Evolutionary conservation across 2,797 vertebrate genomes (phyloP).

Genomic region (Orestias chungarensis): DNA sequence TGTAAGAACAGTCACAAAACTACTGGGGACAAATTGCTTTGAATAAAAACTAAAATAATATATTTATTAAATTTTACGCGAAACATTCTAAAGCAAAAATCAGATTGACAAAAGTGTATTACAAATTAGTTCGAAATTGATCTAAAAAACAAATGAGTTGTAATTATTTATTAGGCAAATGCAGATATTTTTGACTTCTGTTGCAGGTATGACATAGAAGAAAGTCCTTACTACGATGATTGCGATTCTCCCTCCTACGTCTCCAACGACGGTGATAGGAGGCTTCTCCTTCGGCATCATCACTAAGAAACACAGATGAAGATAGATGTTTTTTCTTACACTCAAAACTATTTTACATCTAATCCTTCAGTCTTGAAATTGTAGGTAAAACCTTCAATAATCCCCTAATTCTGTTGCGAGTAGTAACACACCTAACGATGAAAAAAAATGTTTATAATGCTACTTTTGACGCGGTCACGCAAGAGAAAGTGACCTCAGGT

Average conservation of each 20-base stretch:
- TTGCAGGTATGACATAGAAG: not conserved
- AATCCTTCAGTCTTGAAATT: too few relatives aligned
- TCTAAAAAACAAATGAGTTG: too few relatives aligned
- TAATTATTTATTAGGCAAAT: too few relatives aligned
- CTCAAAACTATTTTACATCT: too few relatives aligned
- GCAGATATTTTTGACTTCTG: not conserved
- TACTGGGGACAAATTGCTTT: not conserved
- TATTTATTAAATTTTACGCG: not conserved
- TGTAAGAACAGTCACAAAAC: too few relatives aligned
- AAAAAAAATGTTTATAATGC: too few relatives aligned
- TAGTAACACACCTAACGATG: too few relatives aligned
- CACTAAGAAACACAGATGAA: slow-evolving; percentile 72
- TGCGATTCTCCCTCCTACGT: slow-evolving; percentile 96
- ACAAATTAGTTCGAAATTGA: not conserved
- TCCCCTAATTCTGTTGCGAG: too few relatives aligned
- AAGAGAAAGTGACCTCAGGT: too few relatives aligned
- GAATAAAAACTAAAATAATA: not conserved
- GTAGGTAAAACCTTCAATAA: too few relatives aligned
- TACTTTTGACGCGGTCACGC: too few relatives aligned
- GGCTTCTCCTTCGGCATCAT: slow-evolving; percentile 99
- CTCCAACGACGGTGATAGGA: slow-evolving; percentile 95
- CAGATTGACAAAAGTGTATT: not conserved
- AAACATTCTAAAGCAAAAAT: not conserved
- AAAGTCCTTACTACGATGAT: slow-evolving; percentile 93
- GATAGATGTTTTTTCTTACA: too few relatives aligned